Evolutionary conservation across 2,888 invertebrate species (phyloP), one percentile per base, ranked within the genome.

Genomic region (Harpagoxenus sublaevis): DNA sequence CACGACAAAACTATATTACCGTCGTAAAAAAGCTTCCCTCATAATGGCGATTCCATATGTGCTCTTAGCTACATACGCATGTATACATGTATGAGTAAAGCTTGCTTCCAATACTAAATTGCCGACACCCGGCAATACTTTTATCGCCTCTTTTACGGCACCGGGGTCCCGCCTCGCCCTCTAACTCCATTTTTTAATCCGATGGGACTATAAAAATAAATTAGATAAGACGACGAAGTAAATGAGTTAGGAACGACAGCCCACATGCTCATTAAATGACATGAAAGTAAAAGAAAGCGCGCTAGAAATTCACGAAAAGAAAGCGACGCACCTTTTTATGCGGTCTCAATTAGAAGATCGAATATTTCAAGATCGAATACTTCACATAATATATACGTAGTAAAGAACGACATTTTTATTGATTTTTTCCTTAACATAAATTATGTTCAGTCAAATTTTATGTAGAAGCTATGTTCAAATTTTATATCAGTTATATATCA

Each of bases 171-270:
- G 55, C 42, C 63, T 83, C 71, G 51, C 70, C 53, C 77, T 78
- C 51, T 12, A 79, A 65, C 83, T 84, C 63, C 83, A 71, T 87
- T 90, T 87, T 87, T 89, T 77, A 90, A 90, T 91, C 90, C 90
- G 87, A 84, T 86, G 90, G 86, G 87, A 85, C 86, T 71, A 83
- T 89, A 88, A 87, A 91, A 88, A 88, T 91, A 88, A 91, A 91
- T 84, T 88, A 87, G 89, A 84, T 65, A 84, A 84, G 84, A 75
- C 82, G 73, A 79, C 83, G 77, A 79, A 74, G 85, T 66, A 83
- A 89, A 89, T 73, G 77, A 81, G 53, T 66, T 70, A 63, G 28
- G 53, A 60, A 53, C 66, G 48, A 70, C 63, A 65, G 75, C 77
- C 83, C 83, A 77, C 66, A 65, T 84, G 68, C 48, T 84, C 70